Base-by-base conservation (phyloP, 2,888 invertebrate species). In the Drosophila demipolita region DNA sequence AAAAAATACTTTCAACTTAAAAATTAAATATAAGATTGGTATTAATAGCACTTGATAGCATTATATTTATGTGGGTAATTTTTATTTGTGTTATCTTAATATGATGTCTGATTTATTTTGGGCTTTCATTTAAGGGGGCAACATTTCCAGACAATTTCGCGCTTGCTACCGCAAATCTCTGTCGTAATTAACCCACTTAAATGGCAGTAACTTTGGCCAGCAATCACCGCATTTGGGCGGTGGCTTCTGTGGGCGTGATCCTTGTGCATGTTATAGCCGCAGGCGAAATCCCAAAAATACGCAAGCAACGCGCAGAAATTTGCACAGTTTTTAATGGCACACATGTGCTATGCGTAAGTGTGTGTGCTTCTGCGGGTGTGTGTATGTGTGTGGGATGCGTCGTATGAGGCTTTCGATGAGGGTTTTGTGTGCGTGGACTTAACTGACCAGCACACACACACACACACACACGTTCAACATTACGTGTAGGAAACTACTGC, bases 161-260 rank as follows among this genome's bases (percentile, higher is more conserved):
- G 66, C 48, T 50, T 59, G 55, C 65, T 64, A 66, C 76, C 80
- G 55, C 80, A 75, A 79, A 79, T 79, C 78, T 67, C 61, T 68
- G 76, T 72, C 71, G 88, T 85, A 85, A 85, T 85, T 88, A 85
- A 87, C 82, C 82, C 79, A 82, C 79, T 78, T 87, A 75, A 66
- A 66, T 66, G 82, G 66, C 76, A 73, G 75, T 73, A 65, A 78
- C 75, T 80, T 78, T 76, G 76, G 53, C 61, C 69, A 66, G 61
- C 60, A 66, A 78, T 60, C 68, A 72, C 73, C 78, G 57, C 72
- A 66, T 58, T 42, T 8, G 64, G 71, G 75, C 72, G 65, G 54
- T 73, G 49, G 62, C 66, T 58, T 50, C 35, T 58, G 78, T 73
- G 82, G 76, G 82, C 73, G 71, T 74, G 68, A 38, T 63, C 58